Percentiles rank a stretch among this genome's conserved stretches.
Conservation (phyloP, 2,888 invertebrate genomes). For the Lepidonotus clava region DNA sequence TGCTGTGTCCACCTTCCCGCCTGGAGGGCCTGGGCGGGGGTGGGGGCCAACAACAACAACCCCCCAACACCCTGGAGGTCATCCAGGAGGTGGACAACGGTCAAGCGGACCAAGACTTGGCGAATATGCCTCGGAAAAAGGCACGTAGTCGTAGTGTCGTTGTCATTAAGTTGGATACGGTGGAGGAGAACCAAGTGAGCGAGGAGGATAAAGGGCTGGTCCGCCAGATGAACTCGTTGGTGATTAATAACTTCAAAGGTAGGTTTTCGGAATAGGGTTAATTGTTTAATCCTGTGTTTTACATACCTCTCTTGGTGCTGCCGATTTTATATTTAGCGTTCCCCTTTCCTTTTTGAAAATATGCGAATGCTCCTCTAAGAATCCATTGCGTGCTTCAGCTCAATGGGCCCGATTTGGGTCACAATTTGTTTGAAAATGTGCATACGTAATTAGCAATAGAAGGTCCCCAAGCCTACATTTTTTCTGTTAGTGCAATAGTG, state of each 20-base stretch:
- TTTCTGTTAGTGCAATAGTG: no score
- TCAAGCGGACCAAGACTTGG: slow-evolving; percentile 34
- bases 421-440: no score
- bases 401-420: no score
- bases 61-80: background rate
- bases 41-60: background rate
- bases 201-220: slow-evolving; percentile 10
- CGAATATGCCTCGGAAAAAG: slow-evolving; percentile 44
- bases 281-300: background rate
- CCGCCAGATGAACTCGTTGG: slow-evolving; percentile 31
- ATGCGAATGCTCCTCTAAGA: no score
- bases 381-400: no score
- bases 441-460: no score
- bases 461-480: no score
- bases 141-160: slow-evolving; percentile 52
- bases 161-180: slow-evolving; percentile 50
- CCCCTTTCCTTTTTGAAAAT: no score
- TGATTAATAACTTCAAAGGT: slow-evolving; percentile 29
- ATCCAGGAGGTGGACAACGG: slow-evolving; percentile 31
- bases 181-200: slow-evolving; percentile 11
- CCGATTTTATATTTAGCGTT: no score
- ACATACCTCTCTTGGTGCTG: no score
- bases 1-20: slow-evolving; percentile 35
- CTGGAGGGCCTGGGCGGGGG: background rate
- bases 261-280: background rate